Conservation (phyloP, 2,797 vertebrate genomes). For the Lepilemur ruficaudatus region DNA sequence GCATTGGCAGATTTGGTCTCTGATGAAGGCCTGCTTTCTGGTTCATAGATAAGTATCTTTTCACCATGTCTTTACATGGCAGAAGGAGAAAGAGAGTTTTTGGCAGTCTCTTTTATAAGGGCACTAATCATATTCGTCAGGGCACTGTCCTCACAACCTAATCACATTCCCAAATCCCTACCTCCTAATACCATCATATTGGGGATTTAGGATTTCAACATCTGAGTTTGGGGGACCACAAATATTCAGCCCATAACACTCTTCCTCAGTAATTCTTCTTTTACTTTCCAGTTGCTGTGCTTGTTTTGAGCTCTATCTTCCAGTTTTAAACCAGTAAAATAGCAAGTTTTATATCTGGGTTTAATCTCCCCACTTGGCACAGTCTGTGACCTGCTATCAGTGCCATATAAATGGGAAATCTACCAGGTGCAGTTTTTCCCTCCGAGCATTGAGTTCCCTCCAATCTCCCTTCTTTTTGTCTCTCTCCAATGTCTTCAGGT, state of each 20-base stretch:
- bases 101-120: background rate
- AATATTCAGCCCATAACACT: background rate
- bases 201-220: background rate
- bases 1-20: background rate
- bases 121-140: background rate
- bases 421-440: background rate
- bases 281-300: background rate
- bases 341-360: background rate
- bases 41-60: background rate
- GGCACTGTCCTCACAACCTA: background rate
- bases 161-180: background rate
- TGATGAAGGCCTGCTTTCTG: background rate
- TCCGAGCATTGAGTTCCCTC: background rate
- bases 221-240: background rate
- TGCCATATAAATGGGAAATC: background rate
- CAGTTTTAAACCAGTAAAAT: background rate
- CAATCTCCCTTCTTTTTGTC: background rate
- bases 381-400: background rate
- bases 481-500: background rate
- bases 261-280: background rate
- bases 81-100: background rate
- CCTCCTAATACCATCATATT: background rate
- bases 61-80: background rate
- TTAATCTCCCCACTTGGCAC: background rate
- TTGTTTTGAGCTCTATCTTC: background rate